Base-by-base conservation (phyloP, 2,797 vertebrate species). In the Crocidura indochinensis region DNA sequence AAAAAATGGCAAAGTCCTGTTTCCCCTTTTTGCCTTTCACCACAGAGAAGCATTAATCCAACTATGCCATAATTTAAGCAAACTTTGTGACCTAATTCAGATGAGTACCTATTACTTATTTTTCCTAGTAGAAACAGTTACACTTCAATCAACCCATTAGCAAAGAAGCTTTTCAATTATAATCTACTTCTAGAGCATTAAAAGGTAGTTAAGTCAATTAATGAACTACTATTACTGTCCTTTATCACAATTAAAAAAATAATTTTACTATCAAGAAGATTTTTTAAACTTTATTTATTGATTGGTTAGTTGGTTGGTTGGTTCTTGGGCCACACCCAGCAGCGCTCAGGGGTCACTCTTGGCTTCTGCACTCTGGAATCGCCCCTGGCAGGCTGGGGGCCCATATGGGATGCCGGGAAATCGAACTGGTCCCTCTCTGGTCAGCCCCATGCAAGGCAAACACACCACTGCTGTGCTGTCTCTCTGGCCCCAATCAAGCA, bases 81-180 rank as follows among this genome's bases (percentile, higher is more conserved):
- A 15, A 78, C 17, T 91, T 24, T 85, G 4, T 29, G 27, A 71
- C 10, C 24, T 69, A 47, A 9, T 72, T 67, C 73, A 65, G 49
- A 22, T 62, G 49, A 77, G 62, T 75, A 71, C 65, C 8, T n/a
- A 76, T 9, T 47, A 77, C 10, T 65, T 84, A 29, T 38, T 68
- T 77, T 15, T 80, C 69, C 64, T 46, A 53, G 29, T 6, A 4
- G 12, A 27, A 80, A 86, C 27, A 31, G 71, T 53, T 81, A 53
- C 75, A 2, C 46, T 82, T n/a, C 29, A 38, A 81, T 46, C 60
- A 74, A 64, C 6, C 31, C 29, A 91, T 69, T 65, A 78, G 75
- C 20, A 93, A 68, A 82, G 51, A 14, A 75, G 64, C 14, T 90
- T 92, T 15, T 80, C n/a, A 17, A 67, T 38, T 31, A 76, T 53